Evolutionary conservation across 2,888 invertebrate genomes (phyloP), one percentile per base, ranked within the genome.

Genomic region (Halocaridina rubra): DNA sequence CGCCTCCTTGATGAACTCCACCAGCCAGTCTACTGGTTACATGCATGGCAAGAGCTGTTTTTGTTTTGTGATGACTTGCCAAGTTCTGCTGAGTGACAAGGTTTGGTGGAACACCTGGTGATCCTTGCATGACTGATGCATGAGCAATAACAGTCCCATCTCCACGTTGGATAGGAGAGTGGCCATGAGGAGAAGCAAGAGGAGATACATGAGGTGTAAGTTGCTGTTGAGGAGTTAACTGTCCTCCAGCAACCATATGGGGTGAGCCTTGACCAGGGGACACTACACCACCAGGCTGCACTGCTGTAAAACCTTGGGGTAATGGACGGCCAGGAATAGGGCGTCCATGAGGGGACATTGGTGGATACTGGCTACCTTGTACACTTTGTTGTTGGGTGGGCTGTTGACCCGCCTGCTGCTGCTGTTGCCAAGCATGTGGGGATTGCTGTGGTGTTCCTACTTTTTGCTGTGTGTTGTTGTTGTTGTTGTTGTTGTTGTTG

Each of bases 21-120:
- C 87, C 85, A 7, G 90, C 90, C 90, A 95, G 91, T 72, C 97
- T 93, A 90, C 94, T 97, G 90, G 95, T 97, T 86, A 98, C 92
- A 96, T 98, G 96, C 91, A 98, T 97, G 19, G 98, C 98, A 82
- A 98, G 92, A 0, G 98, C 98, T 0, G 98, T 98, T 92, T 98
- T 98, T 2, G 97, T 97, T 92, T 97, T 97, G n/a, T n/a, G n/a
- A 0, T 95, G 94, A 90, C 96, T 96, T 77, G 97, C 96, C 59
- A 95, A 89, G 80, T 87, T 86, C 57, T 87, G 87, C n/a, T 80
- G 88, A 61, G 57, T 78, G 16, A 86, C 72, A 4, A 86, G 22
- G 32, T 79, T 81, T 46, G 79, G 86, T 2, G 86, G 82, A 19
- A 86, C 86, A n/a, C n/a, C n/a, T 13, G 74, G 61, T 1, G 86